Conservation (phyloP, 2,797 vertebrate species). For the Myotis vivesi region DNA sequence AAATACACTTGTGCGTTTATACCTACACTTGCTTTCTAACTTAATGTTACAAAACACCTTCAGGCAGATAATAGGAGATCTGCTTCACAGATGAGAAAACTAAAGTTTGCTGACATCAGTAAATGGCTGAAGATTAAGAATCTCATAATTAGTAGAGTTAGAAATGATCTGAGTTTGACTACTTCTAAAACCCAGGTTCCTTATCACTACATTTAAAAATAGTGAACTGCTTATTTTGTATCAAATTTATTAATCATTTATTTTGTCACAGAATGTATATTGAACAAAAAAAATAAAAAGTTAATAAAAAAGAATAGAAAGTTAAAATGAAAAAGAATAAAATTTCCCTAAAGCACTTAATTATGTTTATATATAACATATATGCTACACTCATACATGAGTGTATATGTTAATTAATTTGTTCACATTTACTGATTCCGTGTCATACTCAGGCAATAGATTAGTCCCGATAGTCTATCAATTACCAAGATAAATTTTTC, state of each 20-base stretch:
- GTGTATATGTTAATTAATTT: not conserved
- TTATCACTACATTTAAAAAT: conserved; percentile 13
- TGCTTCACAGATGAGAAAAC: not conserved
- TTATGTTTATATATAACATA: not conserved
- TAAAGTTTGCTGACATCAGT: not conserved
- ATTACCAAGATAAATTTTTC: not conserved
- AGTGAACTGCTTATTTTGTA: not conserved
- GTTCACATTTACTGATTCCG: not conserved
- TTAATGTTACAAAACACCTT: not conserved
- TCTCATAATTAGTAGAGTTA: not conserved
- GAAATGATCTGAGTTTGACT: not conserved
- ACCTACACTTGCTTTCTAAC: not conserved
- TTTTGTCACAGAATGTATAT: not conserved
- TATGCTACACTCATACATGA: not conserved
- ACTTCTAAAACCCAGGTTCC: not conserved
- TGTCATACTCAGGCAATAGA: not conserved
- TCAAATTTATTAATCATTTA: not conserved
- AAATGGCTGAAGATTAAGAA: not conserved
- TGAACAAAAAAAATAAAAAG: not conserved
- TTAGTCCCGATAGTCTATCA: not conserved
- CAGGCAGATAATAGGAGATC: not conserved
- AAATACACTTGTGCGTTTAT: not conserved
- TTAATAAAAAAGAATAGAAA: not conserved
- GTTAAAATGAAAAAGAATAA: not conserved
- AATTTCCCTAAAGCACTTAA: not conserved